A percentile compares a stretch with the other conserved stretches of the same genome.
These are phyloP conservation scores for Brachyistius frenatus DNA, from an alignment of 2,113 vertebrate genomes.

Conservation along the genomic window DNA sequence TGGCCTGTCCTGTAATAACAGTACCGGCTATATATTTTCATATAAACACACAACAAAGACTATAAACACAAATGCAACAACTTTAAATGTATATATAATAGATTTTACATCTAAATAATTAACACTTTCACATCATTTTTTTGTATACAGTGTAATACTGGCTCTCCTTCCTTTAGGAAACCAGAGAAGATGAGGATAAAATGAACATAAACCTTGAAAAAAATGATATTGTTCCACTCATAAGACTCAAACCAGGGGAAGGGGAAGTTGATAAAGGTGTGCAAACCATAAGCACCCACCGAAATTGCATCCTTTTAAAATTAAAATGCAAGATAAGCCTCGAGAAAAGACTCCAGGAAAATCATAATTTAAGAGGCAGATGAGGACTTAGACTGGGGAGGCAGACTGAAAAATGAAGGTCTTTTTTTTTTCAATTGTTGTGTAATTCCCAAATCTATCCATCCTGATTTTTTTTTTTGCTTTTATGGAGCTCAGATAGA, in stretches of 20 bases:
- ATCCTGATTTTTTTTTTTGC: conserved; percentile 1
- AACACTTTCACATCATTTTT: not conserved
- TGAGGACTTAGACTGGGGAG: not conserved
- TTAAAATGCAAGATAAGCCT: conserved; percentile 32
- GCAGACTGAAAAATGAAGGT: not conserved
- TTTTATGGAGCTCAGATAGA: not conserved
- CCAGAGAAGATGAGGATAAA: not conserved
- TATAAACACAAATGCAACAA: not conserved
- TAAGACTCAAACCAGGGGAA: conserved; percentile 16
- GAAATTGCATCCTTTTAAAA: conserved; percentile 43
- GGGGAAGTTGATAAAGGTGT: conserved; percentile 42
- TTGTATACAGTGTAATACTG: not conserved
- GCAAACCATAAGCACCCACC: conserved; percentile 9
- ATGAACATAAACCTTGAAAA: not conserved
- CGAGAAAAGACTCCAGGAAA: not conserved
- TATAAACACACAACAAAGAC: not conserved
- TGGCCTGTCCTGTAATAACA: not conserved
- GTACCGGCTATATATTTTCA: not conserved
- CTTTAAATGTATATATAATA: not conserved
- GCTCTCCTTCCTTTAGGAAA: not conserved
- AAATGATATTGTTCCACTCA: conserved; percentile 23
- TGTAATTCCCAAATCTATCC: conserved; percentile 1
- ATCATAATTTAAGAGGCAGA: not conserved
- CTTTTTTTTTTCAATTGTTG: not conserved
- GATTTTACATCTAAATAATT: not conserved